Percentiles rank a stretch among this genome's conserved stretches.
Conservation (phyloP, 1,140 invertebrate genomes). For the Asobara japonica region DNA sequence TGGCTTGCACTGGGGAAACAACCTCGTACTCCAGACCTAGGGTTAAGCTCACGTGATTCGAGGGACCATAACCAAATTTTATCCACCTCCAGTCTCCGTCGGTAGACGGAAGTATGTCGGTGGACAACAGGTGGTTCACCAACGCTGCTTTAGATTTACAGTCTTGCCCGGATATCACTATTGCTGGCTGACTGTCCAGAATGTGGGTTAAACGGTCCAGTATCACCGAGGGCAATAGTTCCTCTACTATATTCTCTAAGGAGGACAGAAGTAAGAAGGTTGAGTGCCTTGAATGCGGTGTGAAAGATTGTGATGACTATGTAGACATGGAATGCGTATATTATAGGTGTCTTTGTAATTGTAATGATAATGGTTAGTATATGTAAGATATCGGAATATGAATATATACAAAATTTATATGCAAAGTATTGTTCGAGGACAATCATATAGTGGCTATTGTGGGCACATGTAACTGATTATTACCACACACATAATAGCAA, state of each 20-base stretch:
- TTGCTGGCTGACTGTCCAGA: conserved; percentile 66
- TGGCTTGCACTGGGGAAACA: conserved; percentile 72
- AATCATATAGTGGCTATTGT: no score
- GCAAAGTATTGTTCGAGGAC: no score
- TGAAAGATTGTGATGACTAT: no score
- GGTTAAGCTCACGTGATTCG: conserved; percentile 74
- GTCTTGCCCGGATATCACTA: conserved; percentile 78
- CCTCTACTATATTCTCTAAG: conserved; percentile 65
- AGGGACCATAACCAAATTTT: conserved; percentile 75
- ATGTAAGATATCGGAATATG: no score
- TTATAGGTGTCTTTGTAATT: no score
- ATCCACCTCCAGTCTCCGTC: conserved; percentile 76
- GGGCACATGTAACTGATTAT: no score
- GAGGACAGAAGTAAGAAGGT: conserved; percentile 37
- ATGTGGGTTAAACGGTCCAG: conserved; percentile 66
- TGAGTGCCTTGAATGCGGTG: not conserved
- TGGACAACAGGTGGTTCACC: conserved; percentile 77
- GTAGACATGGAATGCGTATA: no score
- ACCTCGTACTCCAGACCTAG: conserved; percentile 81
- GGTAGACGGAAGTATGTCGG: conserved; percentile 71
- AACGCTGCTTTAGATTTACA: conserved; percentile 76
- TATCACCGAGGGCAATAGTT: conserved; percentile 65
- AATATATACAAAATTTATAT: no score
- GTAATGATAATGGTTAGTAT: no score
- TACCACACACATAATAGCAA: no score